Evolutionary conservation across 2,888 invertebrate genomes (phyloP).

Genomic region (Nymphalis polychloros): DNA sequence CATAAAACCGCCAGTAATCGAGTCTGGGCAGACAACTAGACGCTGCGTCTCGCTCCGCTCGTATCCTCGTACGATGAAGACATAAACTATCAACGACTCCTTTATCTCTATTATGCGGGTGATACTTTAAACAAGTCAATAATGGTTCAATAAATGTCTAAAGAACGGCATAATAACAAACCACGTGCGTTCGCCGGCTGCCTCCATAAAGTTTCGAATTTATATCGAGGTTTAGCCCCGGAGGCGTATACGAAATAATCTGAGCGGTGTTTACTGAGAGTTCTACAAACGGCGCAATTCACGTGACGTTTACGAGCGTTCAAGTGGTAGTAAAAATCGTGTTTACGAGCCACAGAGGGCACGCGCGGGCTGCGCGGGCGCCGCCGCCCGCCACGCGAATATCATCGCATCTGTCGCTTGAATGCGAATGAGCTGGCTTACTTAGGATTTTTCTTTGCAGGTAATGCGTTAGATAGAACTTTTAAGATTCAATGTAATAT

Average conservation of each 20-base stretch:
- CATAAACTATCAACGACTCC: conserved; percentile 74
- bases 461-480: conserved; percentile 16
- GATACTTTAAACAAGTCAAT: conserved; percentile 81
- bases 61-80: conserved; percentile 68
- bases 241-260: conserved; percentile 80
- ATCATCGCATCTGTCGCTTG: conserved; percentile 62
- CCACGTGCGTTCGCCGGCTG: conserved; percentile 71
- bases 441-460: conserved; percentile 27
- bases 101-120: conserved; percentile 79
- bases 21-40: conserved; percentile 61
- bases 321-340: conserved; percentile 79
- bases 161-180: conserved; percentile 79
- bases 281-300: conserved; percentile 80
- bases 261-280: conserved; percentile 76
- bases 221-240: conserved; percentile 78
- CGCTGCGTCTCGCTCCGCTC: conserved; percentile 51
- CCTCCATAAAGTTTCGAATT: conserved; percentile 77
- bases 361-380: conserved; percentile 62
- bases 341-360: conserved; percentile 67
- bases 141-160: conserved; percentile 80
- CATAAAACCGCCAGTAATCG: conserved; percentile 61
- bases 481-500: neutral
- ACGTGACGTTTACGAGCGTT: conserved; percentile 78
- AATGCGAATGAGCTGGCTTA: conserved; percentile 55
- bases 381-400: conserved; percentile 50